These are phyloP conservation scores for Ambastaia sidthimunki DNA, from an alignment of 2,797 vertebrate genomes.

Conservation along the genomic window DNA sequence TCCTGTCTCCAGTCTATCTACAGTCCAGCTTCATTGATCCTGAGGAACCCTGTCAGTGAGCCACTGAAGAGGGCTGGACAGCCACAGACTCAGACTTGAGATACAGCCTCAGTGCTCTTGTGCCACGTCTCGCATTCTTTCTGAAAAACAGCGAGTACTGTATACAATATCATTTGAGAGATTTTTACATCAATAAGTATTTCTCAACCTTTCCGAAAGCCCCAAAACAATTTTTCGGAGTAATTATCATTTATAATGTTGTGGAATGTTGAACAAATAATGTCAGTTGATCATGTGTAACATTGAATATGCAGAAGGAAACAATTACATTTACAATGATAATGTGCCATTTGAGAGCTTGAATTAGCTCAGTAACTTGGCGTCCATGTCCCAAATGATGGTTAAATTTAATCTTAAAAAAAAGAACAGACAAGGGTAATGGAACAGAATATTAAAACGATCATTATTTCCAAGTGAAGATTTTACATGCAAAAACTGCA, in stretches of 20 bases:
- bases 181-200: constrained; percentile 30
- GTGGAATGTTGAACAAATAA: constrained; percentile 50
- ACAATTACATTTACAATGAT: constrained; percentile 37
- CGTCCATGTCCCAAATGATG: constrained; percentile 10
- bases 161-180: not conserved
- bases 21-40: constrained; percentile 46
- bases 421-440: constrained; percentile 32
- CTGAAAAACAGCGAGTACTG: not conserved
- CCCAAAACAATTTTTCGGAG: constrained; percentile 4
- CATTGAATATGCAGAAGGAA: constrained; percentile 23
- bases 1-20: constrained; percentile 55
- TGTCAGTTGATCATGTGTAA: constrained; percentile 40
- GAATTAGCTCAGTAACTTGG: not conserved
- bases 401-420: constrained; percentile 35
- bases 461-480: constrained; percentile 7
- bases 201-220: not conserved
- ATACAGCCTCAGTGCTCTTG: not conserved
- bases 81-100: not conserved
- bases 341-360: constrained; percentile 22
- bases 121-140: not conserved
- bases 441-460: constrained; percentile 23
- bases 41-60: constrained; percentile 31
- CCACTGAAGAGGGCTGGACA: constrained; percentile 22
- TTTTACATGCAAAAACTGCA: not conserved
- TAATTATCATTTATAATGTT: constrained; percentile 49